Evolutionary conservation across 2,113 vertebrate species (phyloP).

Genomic region (Narcine bancroftii): DNA sequence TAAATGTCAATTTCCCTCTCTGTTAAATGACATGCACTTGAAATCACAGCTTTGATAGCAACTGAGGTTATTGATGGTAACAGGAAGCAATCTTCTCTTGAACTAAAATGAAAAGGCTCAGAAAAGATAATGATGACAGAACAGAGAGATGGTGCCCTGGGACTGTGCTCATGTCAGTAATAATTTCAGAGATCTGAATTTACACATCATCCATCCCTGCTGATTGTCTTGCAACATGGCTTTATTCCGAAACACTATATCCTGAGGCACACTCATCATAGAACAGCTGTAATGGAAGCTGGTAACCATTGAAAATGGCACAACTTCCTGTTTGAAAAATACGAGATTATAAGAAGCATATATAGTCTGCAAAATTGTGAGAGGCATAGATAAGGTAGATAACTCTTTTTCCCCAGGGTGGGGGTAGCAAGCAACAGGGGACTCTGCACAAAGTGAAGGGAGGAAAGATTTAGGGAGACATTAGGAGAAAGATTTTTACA

Average conservation of each 20-base stretch:
- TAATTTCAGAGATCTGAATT: neutral
- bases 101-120: neutral
- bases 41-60: neutral
- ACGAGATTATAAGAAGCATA: too few relatives aligned
- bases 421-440: too few relatives aligned
- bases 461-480: too few relatives aligned
- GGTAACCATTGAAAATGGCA: neutral
- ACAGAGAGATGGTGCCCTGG: neutral
- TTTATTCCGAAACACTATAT: neutral
- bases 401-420: too few relatives aligned
- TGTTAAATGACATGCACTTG: neutral
- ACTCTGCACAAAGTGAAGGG: too few relatives aligned
- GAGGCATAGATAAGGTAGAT: too few relatives aligned
- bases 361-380: too few relatives aligned
- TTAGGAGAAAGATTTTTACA: too few relatives aligned
- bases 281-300: neutral
- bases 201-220: neutral
- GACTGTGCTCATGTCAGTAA: neutral
- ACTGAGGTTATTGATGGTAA: neutral
- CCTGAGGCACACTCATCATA: neutral
- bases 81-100: neutral
- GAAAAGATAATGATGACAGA: neutral
- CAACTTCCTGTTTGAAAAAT: neutral
- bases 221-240: neutral
- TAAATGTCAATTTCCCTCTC: neutral